Evolutionary conservation across 2,113 vertebrate genomes (phyloP).

Genomic region (Sclerurus mexicanus): DNA sequence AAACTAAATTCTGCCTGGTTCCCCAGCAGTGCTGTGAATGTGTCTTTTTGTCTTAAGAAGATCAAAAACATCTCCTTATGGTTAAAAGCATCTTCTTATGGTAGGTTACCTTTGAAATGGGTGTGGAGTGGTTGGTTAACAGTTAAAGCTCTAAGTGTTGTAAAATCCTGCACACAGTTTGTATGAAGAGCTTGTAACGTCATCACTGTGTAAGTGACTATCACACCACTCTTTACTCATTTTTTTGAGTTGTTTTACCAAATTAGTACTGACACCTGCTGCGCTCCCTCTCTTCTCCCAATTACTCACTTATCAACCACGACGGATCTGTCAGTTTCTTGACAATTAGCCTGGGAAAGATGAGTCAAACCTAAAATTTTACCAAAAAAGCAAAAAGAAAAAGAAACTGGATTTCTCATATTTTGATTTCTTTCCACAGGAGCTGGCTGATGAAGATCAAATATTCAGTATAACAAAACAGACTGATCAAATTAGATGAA

Average conservation of each 20-base stretch:
- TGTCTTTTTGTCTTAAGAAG: neutral
- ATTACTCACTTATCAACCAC: constrained; percentile 63
- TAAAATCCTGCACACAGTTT: constrained; percentile 13
- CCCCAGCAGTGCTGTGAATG: neutral
- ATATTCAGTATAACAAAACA: neutral
- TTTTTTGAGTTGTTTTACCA: constrained; percentile 47
- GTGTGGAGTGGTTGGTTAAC: neutral
- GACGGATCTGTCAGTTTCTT: constrained; percentile 55
- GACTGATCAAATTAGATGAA: neutral
- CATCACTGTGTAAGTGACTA: constrained; percentile 9
- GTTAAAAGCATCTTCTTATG: neutral
- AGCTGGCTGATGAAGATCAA: neutral
- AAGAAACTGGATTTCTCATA: neutral
- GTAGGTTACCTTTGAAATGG: neutral
- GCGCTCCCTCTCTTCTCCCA: constrained; percentile 33
- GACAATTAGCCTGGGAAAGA: constrained; percentile 71
- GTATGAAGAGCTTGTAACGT: constrained; percentile 5
- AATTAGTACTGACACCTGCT: constrained; percentile 49
- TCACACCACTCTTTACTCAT: neutral
- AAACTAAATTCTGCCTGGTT: neutral
- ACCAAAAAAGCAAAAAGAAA: constrained; percentile 41
- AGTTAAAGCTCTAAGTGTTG: neutral
- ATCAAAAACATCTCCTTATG: neutral
- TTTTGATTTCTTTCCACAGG: neutral
- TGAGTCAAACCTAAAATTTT: constrained; percentile 66